These are phyloP conservation scores for Drosophila eohydei DNA, from an alignment of 2,888 invertebrate genomes.

Conservation along the genomic window DNA sequence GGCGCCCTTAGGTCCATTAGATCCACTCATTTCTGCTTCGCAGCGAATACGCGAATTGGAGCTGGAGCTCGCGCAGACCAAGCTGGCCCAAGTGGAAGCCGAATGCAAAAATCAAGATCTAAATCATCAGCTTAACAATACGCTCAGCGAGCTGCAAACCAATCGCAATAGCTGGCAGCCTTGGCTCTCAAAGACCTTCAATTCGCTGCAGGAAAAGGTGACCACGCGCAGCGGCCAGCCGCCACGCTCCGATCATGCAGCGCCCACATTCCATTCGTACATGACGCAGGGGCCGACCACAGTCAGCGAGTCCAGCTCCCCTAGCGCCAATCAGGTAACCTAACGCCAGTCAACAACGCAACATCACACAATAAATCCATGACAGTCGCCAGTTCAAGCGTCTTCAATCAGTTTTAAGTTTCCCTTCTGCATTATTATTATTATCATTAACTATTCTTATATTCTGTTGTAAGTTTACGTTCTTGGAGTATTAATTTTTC, in stretches of 20 bases:
- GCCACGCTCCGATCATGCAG: constrained; percentile 61
- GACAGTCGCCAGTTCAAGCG: constrained; percentile 39
- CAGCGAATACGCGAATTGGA: constrained; percentile 94
- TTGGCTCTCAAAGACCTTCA: constrained; percentile 97
- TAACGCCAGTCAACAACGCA: constrained; percentile 35
- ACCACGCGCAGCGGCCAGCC: constrained; percentile 69
- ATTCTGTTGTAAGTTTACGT: constrained; percentile 39
- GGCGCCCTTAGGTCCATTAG: constrained; percentile 82
- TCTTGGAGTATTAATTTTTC: constrained; percentile 25
- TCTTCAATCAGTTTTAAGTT: constrained; percentile 28
- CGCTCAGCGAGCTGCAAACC: constrained; percentile 90
- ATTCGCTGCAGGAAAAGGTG: constrained; percentile 85
- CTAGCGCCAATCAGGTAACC: constrained; percentile 84
- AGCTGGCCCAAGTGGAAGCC: constrained; percentile 98
- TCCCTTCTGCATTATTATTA: constrained; percentile 28
- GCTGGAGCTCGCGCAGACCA: constrained; percentile 97
- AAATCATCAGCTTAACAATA: constrained; percentile 94
- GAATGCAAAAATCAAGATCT: constrained; percentile 98
- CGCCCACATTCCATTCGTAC: constrained; percentile 85
- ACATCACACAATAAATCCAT: constrained; percentile 23
- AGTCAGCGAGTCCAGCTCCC: constrained; percentile 81
- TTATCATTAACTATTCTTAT: constrained; percentile 14
- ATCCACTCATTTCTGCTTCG: constrained; percentile 82
- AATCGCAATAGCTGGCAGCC: constrained; percentile 90
- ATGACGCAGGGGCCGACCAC: constrained; percentile 74